Base-by-base conservation (phyloP, 2,797 vertebrate genomes). In the Dendrocincla tyrannina region DNA sequence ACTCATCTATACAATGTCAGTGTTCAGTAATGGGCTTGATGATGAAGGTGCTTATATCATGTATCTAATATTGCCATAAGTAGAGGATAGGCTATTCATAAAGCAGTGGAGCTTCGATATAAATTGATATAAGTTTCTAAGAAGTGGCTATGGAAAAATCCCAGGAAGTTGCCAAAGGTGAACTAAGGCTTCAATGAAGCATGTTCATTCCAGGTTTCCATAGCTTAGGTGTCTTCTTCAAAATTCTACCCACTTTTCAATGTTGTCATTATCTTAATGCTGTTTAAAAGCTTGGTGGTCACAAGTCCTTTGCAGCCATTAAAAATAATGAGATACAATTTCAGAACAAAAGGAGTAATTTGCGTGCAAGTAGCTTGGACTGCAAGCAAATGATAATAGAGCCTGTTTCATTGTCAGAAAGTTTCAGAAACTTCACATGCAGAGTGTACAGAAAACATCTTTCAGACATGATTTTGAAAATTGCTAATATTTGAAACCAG, bases 401-500 rank as follows among this genome's bases (percentile, higher is more conserved):
- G 19, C 37, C 44, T 24, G 3, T 50, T 80, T 56, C 73, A 16
- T 85, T 80, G 79, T 91, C 84, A 83, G 74, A 88, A 82, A 96
- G 75, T 96, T 96, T 92, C 44, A 76, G 93, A 75, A 96, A 80
- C 81, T 92, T 93, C 32, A 13, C 83, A 81, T 86, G 93, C 84
- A 93, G 88, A 95, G 76, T 84, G 47, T 81, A 87, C 74, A 28
- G 88, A 93, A 96, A 90, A 50, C 77, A 70, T 76, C 82, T 91
- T 80, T 93, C 92, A 55, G 72, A 73, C 56, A 37, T 39, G 93
- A 93, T 88, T 95, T 95, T 85, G 78, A 91, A 95, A 97, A 94
- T 75, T 92, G 73, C 83, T 95, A 93, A 87, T 96, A 96, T 91
- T 93, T 96, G 95, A 94, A 96, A 91, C 73, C 95, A 95, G 82